Percentiles rank a stretch among this genome's conserved stretches.
phyloP scores from a whole-genome alignment of 2,888 invertebrate genomes.

The Alviniconcha strummeri region DNA sequence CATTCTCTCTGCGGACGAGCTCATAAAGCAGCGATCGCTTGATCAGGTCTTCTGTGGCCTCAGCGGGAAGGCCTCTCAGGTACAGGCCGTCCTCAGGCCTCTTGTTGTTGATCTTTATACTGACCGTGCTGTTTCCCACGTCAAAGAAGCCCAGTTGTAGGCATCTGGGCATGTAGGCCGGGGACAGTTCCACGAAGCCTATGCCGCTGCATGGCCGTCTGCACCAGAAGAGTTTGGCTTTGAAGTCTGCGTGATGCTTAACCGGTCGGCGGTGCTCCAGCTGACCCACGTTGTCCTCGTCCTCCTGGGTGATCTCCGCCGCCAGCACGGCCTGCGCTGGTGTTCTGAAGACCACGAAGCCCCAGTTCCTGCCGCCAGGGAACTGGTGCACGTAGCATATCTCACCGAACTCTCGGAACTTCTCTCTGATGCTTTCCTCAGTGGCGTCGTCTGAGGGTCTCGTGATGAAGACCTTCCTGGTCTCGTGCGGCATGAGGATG shows the following conservation, averaged over 20 bases:
- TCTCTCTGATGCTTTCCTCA: slow-evolving; percentile 33
- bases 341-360: slow-evolving; percentile 50
- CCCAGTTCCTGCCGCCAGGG: slow-evolving; percentile 50
- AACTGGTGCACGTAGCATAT: slow-evolving; percentile 43
- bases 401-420: slow-evolving; percentile 49
- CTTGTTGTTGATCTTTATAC: slow-evolving; percentile 3
- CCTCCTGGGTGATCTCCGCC: slow-evolving; percentile 35
- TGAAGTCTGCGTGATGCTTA: slow-evolving; percentile 40
- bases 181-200: slow-evolving; percentile 19
- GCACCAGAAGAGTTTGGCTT: slow-evolving; percentile 54
- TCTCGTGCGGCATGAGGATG: slow-evolving; percentile 56
- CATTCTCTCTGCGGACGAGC: neutral
- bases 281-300: slow-evolving; percentile 45
- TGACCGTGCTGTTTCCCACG: slow-evolving; percentile 4
- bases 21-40: slow-evolving; percentile 19
- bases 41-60: slow-evolving; percentile 5
- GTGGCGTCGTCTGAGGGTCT: slow-evolving; percentile 35
- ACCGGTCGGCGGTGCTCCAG: slow-evolving; percentile 30
- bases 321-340: slow-evolving; percentile 39
- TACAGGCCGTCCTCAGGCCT: slow-evolving; percentile 7
- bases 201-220: slow-evolving; percentile 50
- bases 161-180: neutral
- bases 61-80: neutral
- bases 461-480: slow-evolving; percentile 48
- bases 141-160: neutral